Percentiles rank a stretch among this genome's conserved stretches.
Evolutionary conservation across 2,888 invertebrate genomes (phyloP).

Genomic region (Mechanitis mazaeus): DNA sequence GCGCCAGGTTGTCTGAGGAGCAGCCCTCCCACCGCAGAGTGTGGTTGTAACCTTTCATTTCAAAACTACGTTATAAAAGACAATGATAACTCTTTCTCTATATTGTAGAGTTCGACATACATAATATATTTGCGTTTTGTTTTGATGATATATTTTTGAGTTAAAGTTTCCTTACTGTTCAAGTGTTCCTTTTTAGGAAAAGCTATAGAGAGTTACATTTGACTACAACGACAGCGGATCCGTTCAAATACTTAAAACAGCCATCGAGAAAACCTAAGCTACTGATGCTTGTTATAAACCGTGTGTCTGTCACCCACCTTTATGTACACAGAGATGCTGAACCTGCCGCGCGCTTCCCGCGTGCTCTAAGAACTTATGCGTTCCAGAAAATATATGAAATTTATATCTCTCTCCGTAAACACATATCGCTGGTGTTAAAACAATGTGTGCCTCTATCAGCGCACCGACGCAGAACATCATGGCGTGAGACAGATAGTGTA

Average conservation of each 20-base stretch:
- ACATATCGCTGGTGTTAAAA: constrained; percentile 59
- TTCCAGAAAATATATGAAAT: constrained; percentile 53
- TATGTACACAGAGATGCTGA: constrained; percentile 56
- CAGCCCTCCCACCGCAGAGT: constrained; percentile 46
- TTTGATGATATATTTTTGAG: too few species aligned
- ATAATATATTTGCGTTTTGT: background rate
- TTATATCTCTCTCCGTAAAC: constrained; percentile 55
- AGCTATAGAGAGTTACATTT: too few species aligned
- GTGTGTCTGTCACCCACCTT: constrained; percentile 36
- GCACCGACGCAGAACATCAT: constrained; percentile 63
- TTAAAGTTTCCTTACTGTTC: too few species aligned
- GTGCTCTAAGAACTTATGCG: constrained; percentile 50
- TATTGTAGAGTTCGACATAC: too few species aligned
- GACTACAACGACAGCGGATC: too few species aligned
- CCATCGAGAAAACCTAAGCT: too few species aligned
- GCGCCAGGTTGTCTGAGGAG: constrained; percentile 50
- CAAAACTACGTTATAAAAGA: background rate
- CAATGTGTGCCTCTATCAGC: constrained; percentile 61
- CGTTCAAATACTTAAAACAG: too few species aligned
- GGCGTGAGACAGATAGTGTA: constrained; percentile 59
- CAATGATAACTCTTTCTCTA: too few species aligned
- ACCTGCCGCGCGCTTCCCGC: constrained; percentile 45
- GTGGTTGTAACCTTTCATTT: constrained; percentile 50
- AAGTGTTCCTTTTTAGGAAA: too few species aligned
- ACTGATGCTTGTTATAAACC: too few species aligned